These are phyloP conservation scores for Caranx melampygus DNA, from an alignment of 2,113 vertebrate genomes.

Conservation along the genomic window DNA sequence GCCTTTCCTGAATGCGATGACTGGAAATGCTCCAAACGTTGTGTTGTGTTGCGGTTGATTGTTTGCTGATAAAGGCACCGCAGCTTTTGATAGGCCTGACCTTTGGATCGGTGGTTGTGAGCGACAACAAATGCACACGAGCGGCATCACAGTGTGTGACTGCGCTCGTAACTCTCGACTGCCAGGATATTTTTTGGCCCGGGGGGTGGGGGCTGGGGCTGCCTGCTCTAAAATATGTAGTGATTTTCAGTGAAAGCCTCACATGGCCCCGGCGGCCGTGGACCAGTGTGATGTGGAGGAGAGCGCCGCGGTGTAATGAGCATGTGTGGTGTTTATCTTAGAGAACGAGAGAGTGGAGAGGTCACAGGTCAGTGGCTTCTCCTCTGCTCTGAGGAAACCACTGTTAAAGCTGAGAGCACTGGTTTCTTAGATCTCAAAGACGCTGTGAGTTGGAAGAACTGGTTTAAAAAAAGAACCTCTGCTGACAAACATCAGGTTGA, in stretches of 20 bases:
- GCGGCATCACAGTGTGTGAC: slow-evolving; percentile 10
- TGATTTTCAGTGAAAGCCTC: slow-evolving; percentile 36
- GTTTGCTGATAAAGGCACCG: slow-evolving; percentile 14
- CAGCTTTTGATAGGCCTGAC: slow-evolving; percentile 30
- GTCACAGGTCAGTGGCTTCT: not conserved
- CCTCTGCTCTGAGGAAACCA: too few species aligned
- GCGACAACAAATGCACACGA: slow-evolving; percentile 24
- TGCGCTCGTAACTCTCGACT: slow-evolving; percentile 15
- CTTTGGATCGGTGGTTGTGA: slow-evolving; percentile 39
- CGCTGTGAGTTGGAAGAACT: too few species aligned
- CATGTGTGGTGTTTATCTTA: slow-evolving; percentile 5
- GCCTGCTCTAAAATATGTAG: slow-evolving; percentile 40
- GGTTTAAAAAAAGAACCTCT: too few species aligned
- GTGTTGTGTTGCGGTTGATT: not conserved
- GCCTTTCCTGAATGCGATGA: not conserved
- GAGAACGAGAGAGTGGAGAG: not conserved
- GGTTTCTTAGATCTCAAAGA: not conserved
- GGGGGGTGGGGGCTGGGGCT: not conserved
- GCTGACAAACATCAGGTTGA: too few species aligned
- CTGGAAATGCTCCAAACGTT: slow-evolving; percentile 23
- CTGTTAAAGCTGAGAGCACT: not conserved
- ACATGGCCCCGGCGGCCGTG: not conserved
- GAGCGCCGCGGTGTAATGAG: not conserved
- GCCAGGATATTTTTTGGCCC: slow-evolving; percentile 50
- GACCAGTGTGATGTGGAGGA: not conserved